phyloP scores from a whole-genome alignment of 1,140 invertebrate genomes.

The Lysiphlebus fabarum region DNA sequence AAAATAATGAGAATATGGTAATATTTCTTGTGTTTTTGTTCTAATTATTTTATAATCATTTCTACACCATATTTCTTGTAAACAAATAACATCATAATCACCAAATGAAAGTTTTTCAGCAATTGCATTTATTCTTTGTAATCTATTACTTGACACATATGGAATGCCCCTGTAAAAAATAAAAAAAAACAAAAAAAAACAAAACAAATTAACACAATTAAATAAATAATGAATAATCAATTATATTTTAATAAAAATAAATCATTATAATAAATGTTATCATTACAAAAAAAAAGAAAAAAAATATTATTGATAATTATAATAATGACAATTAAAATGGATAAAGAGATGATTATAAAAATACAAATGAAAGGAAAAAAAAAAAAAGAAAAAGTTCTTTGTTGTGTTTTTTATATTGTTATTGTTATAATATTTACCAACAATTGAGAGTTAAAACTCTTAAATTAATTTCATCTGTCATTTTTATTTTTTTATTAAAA shows the following conservation, averaged over 20 bases:
- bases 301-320: too few relatives aligned
- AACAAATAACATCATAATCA: constrained; percentile 81
- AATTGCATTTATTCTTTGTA: constrained; percentile 75
- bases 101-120: constrained; percentile 66
- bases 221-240: constrained; percentile 15
- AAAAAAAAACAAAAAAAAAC: constrained; percentile 20
- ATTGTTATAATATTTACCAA: constrained; percentile 52
- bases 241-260: constrained; percentile 1
- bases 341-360: neutral
- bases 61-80: constrained; percentile 90
- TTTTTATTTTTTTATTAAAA: constrained; percentile 13
- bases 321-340: neutral
- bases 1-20: constrained; percentile 90
- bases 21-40: constrained; percentile 57
- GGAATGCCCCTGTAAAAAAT: constrained; percentile 75
- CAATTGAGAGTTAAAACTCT: constrained; percentile 60
- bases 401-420: neutral
- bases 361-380: neutral
- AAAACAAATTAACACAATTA: neutral
- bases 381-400: too few relatives aligned
- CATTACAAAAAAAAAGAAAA: neutral
- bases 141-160: constrained; percentile 72
- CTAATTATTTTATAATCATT: constrained; percentile 73
- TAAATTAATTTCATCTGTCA: constrained; percentile 35
- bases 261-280: neutral